A percentile compares a stretch with the other conserved stretches of the same genome.
Conservation (phyloP, 2,888 invertebrate genomes). For the Phragmatobia fuliginosa region DNA sequence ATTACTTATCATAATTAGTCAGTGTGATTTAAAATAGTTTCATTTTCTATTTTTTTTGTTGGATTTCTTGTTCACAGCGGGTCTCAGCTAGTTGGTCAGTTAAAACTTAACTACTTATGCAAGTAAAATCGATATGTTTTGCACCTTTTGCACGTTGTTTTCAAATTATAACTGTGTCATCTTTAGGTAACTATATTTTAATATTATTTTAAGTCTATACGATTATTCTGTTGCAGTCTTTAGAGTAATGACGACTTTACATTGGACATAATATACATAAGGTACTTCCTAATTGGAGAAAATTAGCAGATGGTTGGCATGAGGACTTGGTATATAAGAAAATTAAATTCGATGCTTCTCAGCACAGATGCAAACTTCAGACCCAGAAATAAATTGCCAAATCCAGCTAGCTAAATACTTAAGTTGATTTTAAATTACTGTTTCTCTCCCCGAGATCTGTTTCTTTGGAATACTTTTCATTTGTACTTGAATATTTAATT, state of each 20-base stretch:
- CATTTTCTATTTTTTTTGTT: too few species aligned
- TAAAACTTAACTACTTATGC: too few species aligned
- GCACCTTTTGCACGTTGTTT: too few species aligned
- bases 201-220: background rate
- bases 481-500: background rate
- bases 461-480: background rate
- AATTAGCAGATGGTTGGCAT: background rate
- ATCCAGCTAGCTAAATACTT: background rate
- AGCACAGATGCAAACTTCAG: background rate
- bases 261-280: background rate
- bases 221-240: background rate
- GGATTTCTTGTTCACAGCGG: too few species aligned
- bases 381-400: background rate
- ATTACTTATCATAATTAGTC: background rate
- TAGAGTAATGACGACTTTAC: background rate
- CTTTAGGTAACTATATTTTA: too few species aligned
- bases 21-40: too few species aligned
- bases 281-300: background rate
- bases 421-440: background rate
- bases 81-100: too few species aligned
- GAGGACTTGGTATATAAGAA: background rate
- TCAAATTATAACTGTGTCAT: too few species aligned
- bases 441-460: background rate
- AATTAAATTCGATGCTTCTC: background rate
- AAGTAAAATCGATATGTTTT: too few species aligned